Evolutionary conservation across 2,797 vertebrate genomes (phyloP), one percentile per base, ranked within the genome.

Genomic region (Tamandua tetradactyla): DNA sequence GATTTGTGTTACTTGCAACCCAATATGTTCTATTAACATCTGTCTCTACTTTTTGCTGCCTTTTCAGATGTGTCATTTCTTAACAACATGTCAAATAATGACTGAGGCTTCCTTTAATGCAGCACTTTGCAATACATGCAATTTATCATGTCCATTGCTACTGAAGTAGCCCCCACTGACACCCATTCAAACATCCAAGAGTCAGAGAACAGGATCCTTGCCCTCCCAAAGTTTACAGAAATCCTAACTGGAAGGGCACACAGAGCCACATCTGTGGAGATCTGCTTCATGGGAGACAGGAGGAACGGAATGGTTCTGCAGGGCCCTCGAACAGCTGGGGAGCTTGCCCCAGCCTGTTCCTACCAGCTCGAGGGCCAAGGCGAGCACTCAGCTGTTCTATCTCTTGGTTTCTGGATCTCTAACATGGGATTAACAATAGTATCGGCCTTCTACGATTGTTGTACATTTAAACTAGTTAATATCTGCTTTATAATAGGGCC

Each of bases 161-260:
- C 69, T 57, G 11, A 10, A 15, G 12, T 15, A 7, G 20, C 13
- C 52, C 30, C 6, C 30, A 2, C 23, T 32, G 30, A 61, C 11
- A 13, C 30, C 40, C 23, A 13, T 9, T 18, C 2, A 9, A 30
- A 55, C 52, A 40, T 7, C 57, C 4, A 42, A 69, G 20, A 55
- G 75, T 82, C 49, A 68, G 1, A 32, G 27, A 27, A 7, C 10
- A 10, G 49, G 71, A 30, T 40, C 15, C 18, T 32, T 1, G 13
- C 0, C 8, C 35, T n/a, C 8, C 57, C 10, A 12, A 49, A 72
- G 89, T 78, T 2, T 1, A 7, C 7, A 3, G 15, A 0, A n/a
- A 4, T 40, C 35, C 37, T 3, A 18, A 11, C 2, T 0, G 15
- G 55, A 64, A 68, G 12, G 13, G 49, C 61, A 47, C 3, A 35